These are phyloP conservation scores for Ceuthmochares aereus DNA, from an alignment of 2,113 vertebrate species.

Conservation along the genomic window DNA sequence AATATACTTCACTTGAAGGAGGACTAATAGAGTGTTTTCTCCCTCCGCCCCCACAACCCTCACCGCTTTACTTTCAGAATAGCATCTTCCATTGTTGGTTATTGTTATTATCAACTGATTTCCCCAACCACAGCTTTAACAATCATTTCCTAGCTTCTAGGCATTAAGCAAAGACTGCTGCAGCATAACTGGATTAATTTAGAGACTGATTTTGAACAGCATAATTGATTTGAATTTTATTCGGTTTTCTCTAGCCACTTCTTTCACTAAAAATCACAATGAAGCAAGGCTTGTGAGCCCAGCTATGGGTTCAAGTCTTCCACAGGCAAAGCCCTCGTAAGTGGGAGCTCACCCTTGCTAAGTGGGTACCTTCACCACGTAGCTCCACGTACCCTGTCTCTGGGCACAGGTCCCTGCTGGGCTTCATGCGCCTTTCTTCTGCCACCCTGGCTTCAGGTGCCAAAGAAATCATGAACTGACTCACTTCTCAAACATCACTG, in stretches of 20 bases:
- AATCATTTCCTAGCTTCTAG: constrained; percentile 23
- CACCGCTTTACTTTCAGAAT: background rate
- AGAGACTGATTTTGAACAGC: constrained; percentile 34
- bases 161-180: constrained; percentile 42
- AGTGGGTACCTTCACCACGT: background rate
- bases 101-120: constrained; percentile 33
- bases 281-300: background rate
- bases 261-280: background rate
- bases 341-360: background rate
- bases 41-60: background rate
- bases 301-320: background rate
- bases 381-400: background rate
- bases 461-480: fast-evolving
- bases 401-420: fast-evolving
- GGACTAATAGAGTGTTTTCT: constrained; percentile 26
- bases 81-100: constrained; percentile 32
- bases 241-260: background rate
- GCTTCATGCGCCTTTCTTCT: background rate
- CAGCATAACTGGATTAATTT: constrained; percentile 50
- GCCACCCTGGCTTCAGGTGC: background rate
- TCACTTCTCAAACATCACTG: background rate
- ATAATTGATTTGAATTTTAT: constrained; percentile 58
- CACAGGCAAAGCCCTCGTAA: background rate
- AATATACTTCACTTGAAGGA: background rate
- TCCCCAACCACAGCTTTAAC: constrained; percentile 25